Evolutionary conservation across 1,140 invertebrate genomes (phyloP).

Genomic region (Scaptomyza hsui): DNA sequence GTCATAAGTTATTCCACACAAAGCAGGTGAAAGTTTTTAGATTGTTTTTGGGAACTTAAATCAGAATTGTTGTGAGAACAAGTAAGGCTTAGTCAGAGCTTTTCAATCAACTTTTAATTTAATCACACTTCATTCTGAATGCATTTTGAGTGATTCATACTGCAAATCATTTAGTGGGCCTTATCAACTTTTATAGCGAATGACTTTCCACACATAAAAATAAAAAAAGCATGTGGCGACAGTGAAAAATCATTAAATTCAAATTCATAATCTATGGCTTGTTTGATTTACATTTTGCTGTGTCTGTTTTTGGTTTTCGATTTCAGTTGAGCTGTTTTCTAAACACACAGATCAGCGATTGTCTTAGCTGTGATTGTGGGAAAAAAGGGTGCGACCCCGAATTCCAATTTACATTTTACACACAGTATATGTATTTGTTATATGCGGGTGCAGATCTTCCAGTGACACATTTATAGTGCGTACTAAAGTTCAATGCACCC

Average conservation of each 20-base stretch:
- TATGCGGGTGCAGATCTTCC: conserved; percentile 38
- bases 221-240: neutral
- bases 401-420: neutral
- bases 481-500: conserved; percentile 26
- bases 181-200: conserved; percentile 31
- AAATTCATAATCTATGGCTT: too few species aligned
- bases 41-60: conserved; percentile 1
- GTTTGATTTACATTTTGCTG: conserved; percentile 26
- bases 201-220: conserved; percentile 9
- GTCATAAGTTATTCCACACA: conserved; percentile 8
- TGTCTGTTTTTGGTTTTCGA: conserved; percentile 32
- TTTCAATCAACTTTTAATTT: neutral
- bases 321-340: conserved; percentile 50
- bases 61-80: neutral
- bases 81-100: conserved; percentile 1
- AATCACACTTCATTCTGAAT: conserved; percentile 11
- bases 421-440: conserved; percentile 8
- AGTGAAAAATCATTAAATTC: conserved; percentile 27
- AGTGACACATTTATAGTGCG: conserved; percentile 43
- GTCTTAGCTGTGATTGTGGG: conserved; percentile 12
- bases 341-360: conserved; percentile 7
- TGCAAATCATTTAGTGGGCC: conserved; percentile 25
- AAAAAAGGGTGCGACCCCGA: conserved; percentile 7
- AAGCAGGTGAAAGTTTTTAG: conserved; percentile 37
- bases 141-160: conserved; percentile 8